Evolutionary conservation across 2,797 vertebrate species (phyloP).

Genomic region (Percopsis omiscomaycus): DNA sequence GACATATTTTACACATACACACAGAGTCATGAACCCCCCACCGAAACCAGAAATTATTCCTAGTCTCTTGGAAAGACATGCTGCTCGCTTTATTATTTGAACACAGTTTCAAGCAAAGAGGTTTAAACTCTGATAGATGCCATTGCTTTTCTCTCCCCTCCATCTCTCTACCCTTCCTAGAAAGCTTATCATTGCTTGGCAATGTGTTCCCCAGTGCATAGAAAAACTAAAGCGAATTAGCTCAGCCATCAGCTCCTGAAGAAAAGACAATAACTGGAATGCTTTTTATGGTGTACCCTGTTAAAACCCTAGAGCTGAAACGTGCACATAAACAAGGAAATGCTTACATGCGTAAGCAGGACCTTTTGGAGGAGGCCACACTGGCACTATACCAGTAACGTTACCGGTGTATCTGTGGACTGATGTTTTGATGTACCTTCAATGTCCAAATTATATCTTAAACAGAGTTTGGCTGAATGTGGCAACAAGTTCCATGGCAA

Average conservation of each 20-base stretch:
- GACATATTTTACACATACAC: slow-evolving; percentile 95
- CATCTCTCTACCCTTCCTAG: slow-evolving; percentile 81
- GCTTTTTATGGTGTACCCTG: slow-evolving; percentile 89
- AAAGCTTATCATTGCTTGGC: slow-evolving; percentile 94
- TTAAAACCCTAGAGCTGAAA: slow-evolving; percentile 78
- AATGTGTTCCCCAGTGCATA: slow-evolving; percentile 95
- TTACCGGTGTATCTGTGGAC: too few species aligned
- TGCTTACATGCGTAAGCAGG: slow-evolving; percentile 59
- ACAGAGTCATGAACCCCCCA: slow-evolving; percentile 85
- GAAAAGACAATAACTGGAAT: slow-evolving; percentile 95
- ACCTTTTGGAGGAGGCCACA: slow-evolving; percentile 34
- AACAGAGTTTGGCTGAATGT: too few species aligned
- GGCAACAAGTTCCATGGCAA: too few species aligned
- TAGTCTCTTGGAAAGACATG: slow-evolving; percentile 92
- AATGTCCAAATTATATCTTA: too few species aligned
- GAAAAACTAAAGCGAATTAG: slow-evolving; percentile 99
- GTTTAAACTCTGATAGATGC: slow-evolving; percentile 95
- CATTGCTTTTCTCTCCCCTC: slow-evolving; percentile 76
- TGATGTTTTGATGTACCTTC: too few species aligned
- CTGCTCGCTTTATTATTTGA: slow-evolving; percentile 92
- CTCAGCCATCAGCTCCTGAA: slow-evolving; percentile 96
- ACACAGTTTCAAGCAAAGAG: slow-evolving; percentile 92
- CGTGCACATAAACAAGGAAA: slow-evolving; percentile 64
- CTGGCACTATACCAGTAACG: background rate
- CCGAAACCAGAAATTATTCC: slow-evolving; percentile 94